These are phyloP conservation scores for Balaenoptera acutorostrata DNA, from an alignment of 2,113 vertebrate species.

Conservation along the genomic window DNA sequence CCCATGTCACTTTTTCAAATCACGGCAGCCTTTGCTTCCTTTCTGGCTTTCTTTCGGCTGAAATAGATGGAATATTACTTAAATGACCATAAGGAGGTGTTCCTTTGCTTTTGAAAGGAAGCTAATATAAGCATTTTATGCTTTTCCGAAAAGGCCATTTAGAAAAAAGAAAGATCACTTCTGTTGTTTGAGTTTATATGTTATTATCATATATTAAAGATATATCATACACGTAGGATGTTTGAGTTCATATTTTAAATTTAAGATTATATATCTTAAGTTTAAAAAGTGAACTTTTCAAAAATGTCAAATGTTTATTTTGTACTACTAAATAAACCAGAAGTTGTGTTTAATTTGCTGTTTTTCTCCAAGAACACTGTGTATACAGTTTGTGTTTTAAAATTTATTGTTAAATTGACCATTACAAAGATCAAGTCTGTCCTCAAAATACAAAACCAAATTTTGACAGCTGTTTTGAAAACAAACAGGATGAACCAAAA, in stretches of 20 bases:
- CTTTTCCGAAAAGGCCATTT: not conserved
- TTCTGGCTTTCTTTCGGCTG: not conserved
- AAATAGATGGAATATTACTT: not conserved
- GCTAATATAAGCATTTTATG: not conserved
- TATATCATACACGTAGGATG: not conserved
- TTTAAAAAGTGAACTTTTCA: not conserved
- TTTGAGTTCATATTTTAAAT: not conserved
- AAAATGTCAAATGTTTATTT: not conserved
- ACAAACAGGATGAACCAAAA: not conserved
- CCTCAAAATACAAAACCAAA: not conserved
- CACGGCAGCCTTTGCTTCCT: not conserved
- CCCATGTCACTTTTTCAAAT: not conserved
- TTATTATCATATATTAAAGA: not conserved
- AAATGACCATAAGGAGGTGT: not conserved
- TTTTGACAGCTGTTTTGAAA: slow-evolving; percentile 9
- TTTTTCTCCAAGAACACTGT: not conserved
- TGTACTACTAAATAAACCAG: not conserved
- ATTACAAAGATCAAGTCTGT: not conserved
- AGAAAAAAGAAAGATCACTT: not conserved
- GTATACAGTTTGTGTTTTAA: not conserved
- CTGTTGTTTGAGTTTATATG: not conserved
- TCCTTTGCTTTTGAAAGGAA: not conserved
- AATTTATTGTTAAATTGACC: not conserved
- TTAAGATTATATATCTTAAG: not conserved
- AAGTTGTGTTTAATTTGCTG: not conserved